Percentiles rank a stretch among this genome's conserved stretches.
These are phyloP conservation scores for Vidua macroura DNA, from an alignment of 2,113 vertebrate genomes.

Conservation along the genomic window DNA sequence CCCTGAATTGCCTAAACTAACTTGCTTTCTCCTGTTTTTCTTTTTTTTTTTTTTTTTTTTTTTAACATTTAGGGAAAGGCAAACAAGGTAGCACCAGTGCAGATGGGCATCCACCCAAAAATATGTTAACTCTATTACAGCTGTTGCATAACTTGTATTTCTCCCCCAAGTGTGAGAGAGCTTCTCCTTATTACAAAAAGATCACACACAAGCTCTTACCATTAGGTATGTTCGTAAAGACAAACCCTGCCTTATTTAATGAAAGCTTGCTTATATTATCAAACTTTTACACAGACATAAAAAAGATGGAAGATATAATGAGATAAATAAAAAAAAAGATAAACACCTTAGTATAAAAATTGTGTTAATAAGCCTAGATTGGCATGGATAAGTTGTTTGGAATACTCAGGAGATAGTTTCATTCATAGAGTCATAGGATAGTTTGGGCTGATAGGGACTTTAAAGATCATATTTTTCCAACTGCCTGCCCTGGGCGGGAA, in stretches of 20 bases:
- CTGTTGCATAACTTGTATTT: accelerated
- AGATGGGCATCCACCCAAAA: not conserved
- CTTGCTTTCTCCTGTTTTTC: not conserved
- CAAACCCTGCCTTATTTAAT: not conserved
- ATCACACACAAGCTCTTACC: not conserved
- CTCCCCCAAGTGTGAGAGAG: not conserved
- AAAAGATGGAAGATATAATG: not conserved
- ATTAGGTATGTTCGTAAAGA: not conserved
- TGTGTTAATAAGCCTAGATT: not conserved
- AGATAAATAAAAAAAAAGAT: not conserved
- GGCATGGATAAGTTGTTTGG: not conserved
- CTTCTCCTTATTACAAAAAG: not conserved
- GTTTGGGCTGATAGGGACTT: not conserved
- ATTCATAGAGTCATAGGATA: not conserved
- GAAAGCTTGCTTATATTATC: not conserved
- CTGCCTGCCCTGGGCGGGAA: accelerated
- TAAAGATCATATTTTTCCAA: not conserved
- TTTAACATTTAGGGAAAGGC: not conserved
- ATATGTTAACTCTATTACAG: not conserved
- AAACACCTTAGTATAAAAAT: not conserved
- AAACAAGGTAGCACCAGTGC: not conserved
- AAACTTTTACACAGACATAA: not conserved
- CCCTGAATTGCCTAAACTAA: not conserved
- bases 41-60: not conserved
- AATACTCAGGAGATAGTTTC: not conserved